Evolutionary conservation across 2,888 invertebrate species (phyloP), one percentile per base, ranked within the genome.

Genomic region (Drosophila pegasa): DNA sequence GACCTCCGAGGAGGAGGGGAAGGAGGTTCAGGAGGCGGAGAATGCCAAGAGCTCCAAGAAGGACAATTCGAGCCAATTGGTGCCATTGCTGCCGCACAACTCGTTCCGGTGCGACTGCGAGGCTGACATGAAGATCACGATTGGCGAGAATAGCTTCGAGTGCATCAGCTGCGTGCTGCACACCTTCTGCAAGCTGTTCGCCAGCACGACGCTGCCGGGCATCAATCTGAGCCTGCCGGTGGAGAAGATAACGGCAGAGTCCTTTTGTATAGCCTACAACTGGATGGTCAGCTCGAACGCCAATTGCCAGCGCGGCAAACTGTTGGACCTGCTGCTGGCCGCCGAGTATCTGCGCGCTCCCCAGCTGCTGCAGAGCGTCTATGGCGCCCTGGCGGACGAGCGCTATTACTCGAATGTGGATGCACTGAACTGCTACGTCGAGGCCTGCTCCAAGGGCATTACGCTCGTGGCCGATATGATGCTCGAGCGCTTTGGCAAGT

Each of bases 101-200:
- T n/a, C n/a, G n/a, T n/a, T n/a, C n/a, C n/a, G n/a, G n/a, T n/a
- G n/a, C n/a, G n/a, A n/a, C n/a, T n/a, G n/a, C n/a, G n/a, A n/a
- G n/a, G n/a, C n/a, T n/a, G n/a, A n/a, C n/a, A n/a, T 57, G 5
- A 35, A n/a, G n/a, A 20, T 57, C 2, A 20, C 2, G 10, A 57
- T 57, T 10, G 57, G 37, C 8, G 3, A 37, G 1, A 1, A 6
- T n/a, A 5, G 9, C 4, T 29, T 38, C 16, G 37, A 50, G 6
- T 59, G 60, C 3, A 7, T 43, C 3, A 60, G 60, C 33, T 29
- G 16, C 12, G 41, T 60, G 9, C 33, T 59, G 9, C 25, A 14
- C 16, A 20, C 33, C 2, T 59, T 27, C 10, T 61, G 61, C 2
- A 16, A 38, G 0, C 0, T 10, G 7, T 45, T 61, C 5, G 2